Evolutionary conservation across 2,113 vertebrate genomes (phyloP).

Genomic region (Ranitomeya imitator): DNA sequence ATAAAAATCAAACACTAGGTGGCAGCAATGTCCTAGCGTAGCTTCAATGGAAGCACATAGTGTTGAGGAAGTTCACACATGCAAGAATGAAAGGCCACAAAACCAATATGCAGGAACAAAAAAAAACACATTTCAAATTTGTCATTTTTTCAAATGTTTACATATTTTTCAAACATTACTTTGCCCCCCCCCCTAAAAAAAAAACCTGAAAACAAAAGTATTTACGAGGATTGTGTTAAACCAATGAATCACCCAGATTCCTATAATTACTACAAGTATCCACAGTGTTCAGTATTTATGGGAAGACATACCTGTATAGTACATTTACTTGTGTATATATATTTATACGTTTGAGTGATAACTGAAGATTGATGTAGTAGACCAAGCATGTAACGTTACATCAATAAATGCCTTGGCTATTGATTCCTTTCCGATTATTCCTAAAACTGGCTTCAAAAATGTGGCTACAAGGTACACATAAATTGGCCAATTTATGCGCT

Average conservation of each 20-base stretch:
- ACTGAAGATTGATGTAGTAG: slow-evolving; percentile 4
- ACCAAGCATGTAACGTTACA: slow-evolving; percentile 35
- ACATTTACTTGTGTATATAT: slow-evolving; percentile 31
- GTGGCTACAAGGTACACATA: too few species aligned
- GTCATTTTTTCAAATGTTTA: not conserved
- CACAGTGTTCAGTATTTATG: not conserved
- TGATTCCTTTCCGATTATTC: not conserved
- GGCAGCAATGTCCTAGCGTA: not conserved
- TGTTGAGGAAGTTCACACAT: not conserved
- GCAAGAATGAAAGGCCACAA: not conserved
- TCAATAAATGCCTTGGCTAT: slow-evolving; percentile 40
- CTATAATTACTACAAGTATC: not conserved
- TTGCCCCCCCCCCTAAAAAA: too few species aligned
- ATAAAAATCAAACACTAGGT: not conserved
- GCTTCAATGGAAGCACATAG: not conserved
- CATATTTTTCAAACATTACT: not conserved
- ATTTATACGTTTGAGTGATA: slow-evolving; percentile 42
- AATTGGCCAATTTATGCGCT: too few species aligned
- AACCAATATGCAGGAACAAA: not conserved
- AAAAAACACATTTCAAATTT: not conserved
- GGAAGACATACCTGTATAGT: slow-evolving; percentile 17
- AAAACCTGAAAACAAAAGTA: not conserved
- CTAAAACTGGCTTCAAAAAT: not conserved
- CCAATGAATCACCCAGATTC: not conserved
- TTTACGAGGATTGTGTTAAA: not conserved